Evolutionary conservation across 1,140 invertebrate species (phyloP), one percentile per base, ranked within the genome.

Genomic region (Caerostris darwini): DNA sequence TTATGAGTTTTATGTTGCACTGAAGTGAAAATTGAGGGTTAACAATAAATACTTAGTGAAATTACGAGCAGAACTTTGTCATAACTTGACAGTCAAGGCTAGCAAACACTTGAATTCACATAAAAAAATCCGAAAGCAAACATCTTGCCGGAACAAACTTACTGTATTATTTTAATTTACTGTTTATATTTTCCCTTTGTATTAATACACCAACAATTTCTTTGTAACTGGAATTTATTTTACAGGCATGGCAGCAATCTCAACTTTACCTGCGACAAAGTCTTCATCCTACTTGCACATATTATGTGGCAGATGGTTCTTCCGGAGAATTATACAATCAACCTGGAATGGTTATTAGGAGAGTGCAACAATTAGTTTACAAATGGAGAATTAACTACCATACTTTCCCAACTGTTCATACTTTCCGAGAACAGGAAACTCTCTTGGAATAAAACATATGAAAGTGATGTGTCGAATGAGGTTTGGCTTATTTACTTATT

Each of bases 191-290:
- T 34, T 34, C 34, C 2, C 34, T 34, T 34, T 34, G 34, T 34
- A 34, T 34, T 34, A 34, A 34, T 34, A 34, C 2, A 2, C 0
- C 34, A 50, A 50, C 19, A 10, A 19, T 7, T 19, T 71, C n/a
- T 77, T 71, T 77, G 14, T 53, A 12, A 57, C 34, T 34, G 34
- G 3, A 7, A 54, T 53, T 53, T 54, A 12, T 56, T 82, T 69
- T 34, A 5, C 53, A 94, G 92, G 85, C 92, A 12, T 94, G 92
- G 92, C 92, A 94, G 50, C 92, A 88, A 8, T 94, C 92, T 61
- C 92, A 94, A 14, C 57, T 94, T 6, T 82, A 94, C 64, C 56
- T 94, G 4, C 92, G 86, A 6, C 92, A 94, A 7, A 88, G 85
- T 50, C 71, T 94, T 7, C 92, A 94, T 50, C 92, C 92, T 10